Percentiles rank a stretch among this genome's conserved stretches.
Evolutionary conservation across 2,888 invertebrate species (phyloP).

Genomic region (Chrysopilus asiliformis): DNA sequence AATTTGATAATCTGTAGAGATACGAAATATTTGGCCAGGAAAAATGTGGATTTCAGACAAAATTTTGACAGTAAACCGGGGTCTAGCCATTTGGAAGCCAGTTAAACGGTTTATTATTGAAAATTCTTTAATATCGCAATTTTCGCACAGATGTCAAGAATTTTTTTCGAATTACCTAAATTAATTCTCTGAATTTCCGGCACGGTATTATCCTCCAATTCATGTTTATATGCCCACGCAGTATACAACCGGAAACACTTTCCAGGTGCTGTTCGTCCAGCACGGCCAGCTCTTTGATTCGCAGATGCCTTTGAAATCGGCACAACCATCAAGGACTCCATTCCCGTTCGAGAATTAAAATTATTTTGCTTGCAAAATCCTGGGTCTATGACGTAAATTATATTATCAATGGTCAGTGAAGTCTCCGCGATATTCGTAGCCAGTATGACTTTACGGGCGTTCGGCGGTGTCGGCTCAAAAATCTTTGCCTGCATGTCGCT

Average conservation of each 20-base stretch:
- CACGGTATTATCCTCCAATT: conserved; percentile 93
- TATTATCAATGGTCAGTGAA: conserved; percentile 96
- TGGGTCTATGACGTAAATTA: conserved; percentile 98
- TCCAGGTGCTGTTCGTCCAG: conserved; percentile 91
- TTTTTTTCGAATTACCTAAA: conserved; percentile 38
- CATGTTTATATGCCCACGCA: conserved; percentile 96
- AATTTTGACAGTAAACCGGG: too few species aligned
- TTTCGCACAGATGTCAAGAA: neutral
- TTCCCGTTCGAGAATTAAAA: conserved; percentile 93
- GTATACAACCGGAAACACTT: conserved; percentile 98
- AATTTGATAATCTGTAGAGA: too few species aligned
- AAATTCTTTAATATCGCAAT: too few species aligned
- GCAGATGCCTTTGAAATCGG: conserved; percentile 97
- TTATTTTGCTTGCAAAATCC: conserved; percentile 99
- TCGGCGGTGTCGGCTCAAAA: conserved; percentile 93
- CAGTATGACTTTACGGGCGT: conserved; percentile 90
- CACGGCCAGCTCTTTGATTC: conserved; percentile 92
- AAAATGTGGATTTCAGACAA: too few species aligned
- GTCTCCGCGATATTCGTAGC: conserved; percentile 99
- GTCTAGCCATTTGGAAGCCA: too few species aligned
- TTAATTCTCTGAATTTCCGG: conserved; percentile 99
- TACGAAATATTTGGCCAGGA: too few species aligned
- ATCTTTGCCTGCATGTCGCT: conserved; percentile 99
- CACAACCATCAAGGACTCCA: conserved; percentile 97
- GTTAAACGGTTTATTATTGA: too few species aligned